Conservation (phyloP, 2,888 invertebrate species). For the Dynastes hyllus region DNA sequence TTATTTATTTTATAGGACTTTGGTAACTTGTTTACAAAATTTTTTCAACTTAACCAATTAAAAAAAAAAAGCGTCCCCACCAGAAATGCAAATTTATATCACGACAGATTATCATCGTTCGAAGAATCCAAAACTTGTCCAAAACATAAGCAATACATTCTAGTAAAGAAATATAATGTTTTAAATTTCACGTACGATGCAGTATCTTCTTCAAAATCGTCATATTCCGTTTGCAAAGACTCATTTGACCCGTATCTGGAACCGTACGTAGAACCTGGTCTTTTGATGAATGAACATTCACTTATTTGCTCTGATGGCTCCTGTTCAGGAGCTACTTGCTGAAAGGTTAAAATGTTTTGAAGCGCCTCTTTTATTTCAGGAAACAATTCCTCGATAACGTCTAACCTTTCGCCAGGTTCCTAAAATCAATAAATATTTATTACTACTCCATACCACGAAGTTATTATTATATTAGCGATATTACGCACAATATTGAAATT, state of each 20-base stretch:
- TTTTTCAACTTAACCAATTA: no score
- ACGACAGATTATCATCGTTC: no score
- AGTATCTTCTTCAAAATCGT: conserved; percentile 19
- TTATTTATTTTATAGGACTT: no score
- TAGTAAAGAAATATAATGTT: not conserved
- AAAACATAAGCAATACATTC: not conserved
- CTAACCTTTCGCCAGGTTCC: conserved; percentile 42
- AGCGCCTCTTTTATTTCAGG: conserved; percentile 46
- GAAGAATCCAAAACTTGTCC: no score
- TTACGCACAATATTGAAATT: conserved; percentile 63
- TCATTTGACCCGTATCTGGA: conserved; percentile 35
- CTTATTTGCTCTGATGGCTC: not conserved
- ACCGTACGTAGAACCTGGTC: not conserved
- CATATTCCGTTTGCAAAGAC: conserved; percentile 29
- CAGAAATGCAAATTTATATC: no score
- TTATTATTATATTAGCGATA: not conserved
- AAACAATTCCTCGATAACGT: conserved; percentile 46
- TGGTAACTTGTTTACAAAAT: no score
- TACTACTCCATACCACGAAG: no score
- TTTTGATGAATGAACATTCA: not conserved
- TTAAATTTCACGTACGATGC: no score
- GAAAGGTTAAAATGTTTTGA: conserved; percentile 36
- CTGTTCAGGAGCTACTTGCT: conserved; percentile 7
- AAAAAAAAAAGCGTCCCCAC: no score
- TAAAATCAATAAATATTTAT: conserved; percentile 31